Base-by-base conservation (phyloP, 2,797 vertebrate species). In the Basileuterus tristriatus region DNA sequence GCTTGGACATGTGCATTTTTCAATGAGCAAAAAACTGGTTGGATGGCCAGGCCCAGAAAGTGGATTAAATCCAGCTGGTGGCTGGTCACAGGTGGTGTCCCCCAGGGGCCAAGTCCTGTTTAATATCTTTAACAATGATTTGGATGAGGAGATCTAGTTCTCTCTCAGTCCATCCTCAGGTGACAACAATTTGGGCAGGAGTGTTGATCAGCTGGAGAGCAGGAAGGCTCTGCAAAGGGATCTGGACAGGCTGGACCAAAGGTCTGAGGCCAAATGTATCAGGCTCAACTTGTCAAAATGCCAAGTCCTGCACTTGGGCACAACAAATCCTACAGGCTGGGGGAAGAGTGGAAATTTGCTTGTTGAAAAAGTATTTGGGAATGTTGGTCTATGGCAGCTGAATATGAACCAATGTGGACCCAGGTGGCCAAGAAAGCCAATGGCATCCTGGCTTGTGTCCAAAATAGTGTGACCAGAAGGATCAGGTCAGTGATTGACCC, bases 401-500 rank as follows among this genome's bases (percentile, higher is more conserved):
- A 36, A 36, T 11, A 15, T 11, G 30, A 64, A 6, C 37, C 34
- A 46, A 0, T 7, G 22, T 46, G 19, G 46, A n/a, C 16, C 30
- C 39, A 60, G 17, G 7, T 11, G 10, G 12, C 46, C 64, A 37
- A 53, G 58, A 37, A 59, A 30, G 27, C 9, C 23, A 47, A 3
- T 3, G 8, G 29, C 9, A 46, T 86, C 13, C 22, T 36, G 50
- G 19, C 13, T 22, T 55, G 13, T 52, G 21, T 37, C 32, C 12
- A 7, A 68, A 68, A 85, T 9, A 18, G 3, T 11, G 7, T 47
- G 70, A 15, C 29, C 64, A 58, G 36, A 7, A 59, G 39, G 32
- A 70, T 12, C 9, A 37, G 27, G 8, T 20, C 26, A 36, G 30
- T 32, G 22, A 41, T 27, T 0, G 0, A 36, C 2, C 4, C 22